These are phyloP conservation scores for Poeciliopsis gracilis DNA, from an alignment of 2,797 vertebrate genomes.

Conservation along the genomic window DNA sequence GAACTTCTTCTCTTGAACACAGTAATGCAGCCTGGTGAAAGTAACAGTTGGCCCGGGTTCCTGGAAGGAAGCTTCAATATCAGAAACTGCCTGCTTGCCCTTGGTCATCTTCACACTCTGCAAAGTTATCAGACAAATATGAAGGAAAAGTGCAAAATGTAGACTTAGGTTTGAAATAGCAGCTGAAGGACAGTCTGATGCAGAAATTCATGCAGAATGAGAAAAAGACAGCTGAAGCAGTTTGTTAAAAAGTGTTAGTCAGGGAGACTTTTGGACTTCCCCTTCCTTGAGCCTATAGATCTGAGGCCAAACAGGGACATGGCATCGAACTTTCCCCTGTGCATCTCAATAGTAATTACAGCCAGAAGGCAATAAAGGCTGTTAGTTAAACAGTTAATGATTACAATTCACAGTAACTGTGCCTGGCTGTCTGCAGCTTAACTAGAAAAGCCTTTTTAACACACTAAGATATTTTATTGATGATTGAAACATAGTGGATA, in stretches of 20 bases:
- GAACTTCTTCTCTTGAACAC: slow-evolving; percentile 62
- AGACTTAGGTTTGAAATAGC: slow-evolving; percentile 2
- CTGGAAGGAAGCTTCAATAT: slow-evolving; percentile 45
- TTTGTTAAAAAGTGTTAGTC: slow-evolving; percentile 11
- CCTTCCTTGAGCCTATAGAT: not conserved
- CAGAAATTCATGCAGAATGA: slow-evolving; percentile 5
- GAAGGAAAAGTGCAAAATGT: not conserved
- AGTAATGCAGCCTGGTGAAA: slow-evolving; percentile 75
- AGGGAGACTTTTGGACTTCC: slow-evolving; percentile 55
- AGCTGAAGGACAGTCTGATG: not conserved
- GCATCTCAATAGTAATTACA: slow-evolving; percentile 1
- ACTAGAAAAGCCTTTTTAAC: not conserved
- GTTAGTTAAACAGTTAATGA: not conserved
- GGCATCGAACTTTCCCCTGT: slow-evolving; percentile 23
- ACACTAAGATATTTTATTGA: not conserved
- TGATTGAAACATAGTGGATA: not conserved
- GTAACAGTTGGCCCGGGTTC: slow-evolving; percentile 72
- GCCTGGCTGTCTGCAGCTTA: not conserved
- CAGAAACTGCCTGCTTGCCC: slow-evolving; percentile 3
- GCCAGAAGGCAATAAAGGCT: not conserved
- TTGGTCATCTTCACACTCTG: slow-evolving; percentile 53
- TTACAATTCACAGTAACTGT: not conserved
- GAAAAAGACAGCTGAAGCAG: not conserved
- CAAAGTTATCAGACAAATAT: not conserved
- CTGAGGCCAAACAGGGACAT: slow-evolving; percentile 3